Conservation (phyloP, 2,888 invertebrate genomes). For the Steinernema scapterisci region DNA sequence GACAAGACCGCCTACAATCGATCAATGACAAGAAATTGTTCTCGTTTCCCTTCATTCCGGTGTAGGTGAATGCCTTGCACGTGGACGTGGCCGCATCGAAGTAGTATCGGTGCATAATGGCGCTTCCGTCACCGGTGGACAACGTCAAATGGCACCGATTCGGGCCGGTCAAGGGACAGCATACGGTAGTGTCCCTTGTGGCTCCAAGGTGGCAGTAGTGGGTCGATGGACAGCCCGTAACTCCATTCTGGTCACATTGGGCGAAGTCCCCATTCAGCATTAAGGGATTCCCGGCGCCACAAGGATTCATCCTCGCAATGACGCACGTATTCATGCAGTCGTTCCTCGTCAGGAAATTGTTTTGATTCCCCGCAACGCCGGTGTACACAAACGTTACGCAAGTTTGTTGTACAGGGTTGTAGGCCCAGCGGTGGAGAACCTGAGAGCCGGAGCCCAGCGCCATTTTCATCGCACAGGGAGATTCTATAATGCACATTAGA, state of each 20-base stretch:
- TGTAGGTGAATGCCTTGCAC: conserved; percentile 43
- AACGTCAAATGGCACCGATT: conserved; percentile 38
- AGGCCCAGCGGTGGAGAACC: background rate
- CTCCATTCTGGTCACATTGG: conserved; percentile 12
- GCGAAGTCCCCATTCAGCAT: background rate
- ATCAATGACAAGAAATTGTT: conserved; percentile 43
- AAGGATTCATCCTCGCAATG: background rate
- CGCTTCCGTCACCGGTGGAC: conserved; percentile 37
- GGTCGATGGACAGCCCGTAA: conserved; percentile 24
- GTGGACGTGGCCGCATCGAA: conserved; percentile 34
- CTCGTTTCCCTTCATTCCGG: conserved; percentile 45
- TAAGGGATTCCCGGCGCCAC: background rate
- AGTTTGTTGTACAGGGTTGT: background rate
- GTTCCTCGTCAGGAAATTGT: conserved; percentile 23
- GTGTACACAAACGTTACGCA: conserved; percentile 15
- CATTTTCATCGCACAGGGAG: background rate
- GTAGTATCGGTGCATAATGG: conserved; percentile 41
- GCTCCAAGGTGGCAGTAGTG: conserved; percentile 36
- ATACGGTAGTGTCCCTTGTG: conserved; percentile 34
- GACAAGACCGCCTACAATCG: conserved; percentile 41
- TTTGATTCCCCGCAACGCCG: background rate
- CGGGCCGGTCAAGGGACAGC: conserved; percentile 32
- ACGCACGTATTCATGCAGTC: conserved; percentile 17
- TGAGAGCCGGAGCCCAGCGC: background rate
- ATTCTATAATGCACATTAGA: background rate